Evolutionary conservation across 2,113 vertebrate genomes (phyloP).

Genomic region (Anarhynchus alexandrinus): DNA sequence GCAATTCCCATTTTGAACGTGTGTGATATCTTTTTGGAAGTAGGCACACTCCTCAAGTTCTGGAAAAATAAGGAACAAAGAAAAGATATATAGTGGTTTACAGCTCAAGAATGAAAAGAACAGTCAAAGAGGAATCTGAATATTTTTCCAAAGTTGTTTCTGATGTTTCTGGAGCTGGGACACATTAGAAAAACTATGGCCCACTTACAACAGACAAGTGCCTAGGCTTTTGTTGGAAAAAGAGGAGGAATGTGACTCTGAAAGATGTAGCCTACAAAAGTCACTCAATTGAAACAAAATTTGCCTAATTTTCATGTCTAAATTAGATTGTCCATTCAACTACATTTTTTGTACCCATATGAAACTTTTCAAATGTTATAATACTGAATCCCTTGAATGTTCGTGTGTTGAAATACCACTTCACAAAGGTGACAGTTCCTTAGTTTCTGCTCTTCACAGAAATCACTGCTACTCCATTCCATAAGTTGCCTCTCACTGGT

Average conservation of each 20-base stretch:
- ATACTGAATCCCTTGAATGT: not conserved
- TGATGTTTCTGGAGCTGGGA: not conserved
- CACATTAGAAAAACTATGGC: not conserved
- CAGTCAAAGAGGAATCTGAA: not conserved
- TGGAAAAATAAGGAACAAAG: not conserved
- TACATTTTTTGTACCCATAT: not conserved
- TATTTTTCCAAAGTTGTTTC: not conserved
- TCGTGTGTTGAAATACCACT: not conserved
- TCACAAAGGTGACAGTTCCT: not conserved
- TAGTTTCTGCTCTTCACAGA: not conserved
- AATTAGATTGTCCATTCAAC: not conserved
- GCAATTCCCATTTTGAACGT: not conserved
- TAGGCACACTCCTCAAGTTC: not conserved
- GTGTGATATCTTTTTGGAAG: not conserved
- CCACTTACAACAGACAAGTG: not conserved
- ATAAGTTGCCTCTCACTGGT: not conserved
- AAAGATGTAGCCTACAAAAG: not conserved
- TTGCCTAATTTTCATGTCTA: not conserved
- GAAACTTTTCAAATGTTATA: not conserved
- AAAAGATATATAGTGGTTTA: not conserved
- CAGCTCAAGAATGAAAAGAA: not conserved
- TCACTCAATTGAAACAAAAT: not conserved
- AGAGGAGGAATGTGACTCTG: fast-evolving
- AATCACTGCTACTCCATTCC: not conserved
- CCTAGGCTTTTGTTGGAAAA: not conserved